phyloP scores from a whole-genome alignment of 2,888 invertebrate species.

The Cybosia mesomella region DNA sequence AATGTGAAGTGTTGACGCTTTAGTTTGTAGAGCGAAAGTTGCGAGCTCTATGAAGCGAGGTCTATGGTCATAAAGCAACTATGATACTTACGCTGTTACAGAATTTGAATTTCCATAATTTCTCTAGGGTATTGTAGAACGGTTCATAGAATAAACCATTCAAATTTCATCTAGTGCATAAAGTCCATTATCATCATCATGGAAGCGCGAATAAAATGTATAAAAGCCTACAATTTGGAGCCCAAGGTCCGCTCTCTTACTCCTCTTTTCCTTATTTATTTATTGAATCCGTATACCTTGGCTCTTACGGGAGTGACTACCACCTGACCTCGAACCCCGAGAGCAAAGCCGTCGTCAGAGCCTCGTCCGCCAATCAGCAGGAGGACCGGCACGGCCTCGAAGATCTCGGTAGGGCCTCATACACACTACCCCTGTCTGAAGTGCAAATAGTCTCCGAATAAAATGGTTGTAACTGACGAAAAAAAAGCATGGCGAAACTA shows the following conservation, averaged over 20 bases:
- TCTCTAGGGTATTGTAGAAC: too few relatives aligned
- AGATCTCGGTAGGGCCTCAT: too few relatives aligned
- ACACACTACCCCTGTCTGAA: neutral
- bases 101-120: too few relatives aligned
- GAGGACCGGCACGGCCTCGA: too few relatives aligned
- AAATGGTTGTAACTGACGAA: neutral
- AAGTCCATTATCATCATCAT: neutral
- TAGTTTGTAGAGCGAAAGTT: too few relatives aligned
- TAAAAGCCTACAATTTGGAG: neutral
- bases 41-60: too few relatives aligned
- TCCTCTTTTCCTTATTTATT: neutral
- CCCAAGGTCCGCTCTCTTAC: neutral
- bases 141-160: too few relatives aligned
- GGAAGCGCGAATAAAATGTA: neutral
- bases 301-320: neutral
- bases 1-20: too few relatives aligned
- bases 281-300: too few relatives aligned
- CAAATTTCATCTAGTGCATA: neutral
- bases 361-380: too few relatives aligned
- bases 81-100: too few relatives aligned
- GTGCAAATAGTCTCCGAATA: neutral
- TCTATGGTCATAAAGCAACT: too few relatives aligned
- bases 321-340: neutral
- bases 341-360: neutral
- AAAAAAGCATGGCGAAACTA: neutral